Conservation (phyloP, 2,113 vertebrate genomes). For the Barnardius zonarius region DNA sequence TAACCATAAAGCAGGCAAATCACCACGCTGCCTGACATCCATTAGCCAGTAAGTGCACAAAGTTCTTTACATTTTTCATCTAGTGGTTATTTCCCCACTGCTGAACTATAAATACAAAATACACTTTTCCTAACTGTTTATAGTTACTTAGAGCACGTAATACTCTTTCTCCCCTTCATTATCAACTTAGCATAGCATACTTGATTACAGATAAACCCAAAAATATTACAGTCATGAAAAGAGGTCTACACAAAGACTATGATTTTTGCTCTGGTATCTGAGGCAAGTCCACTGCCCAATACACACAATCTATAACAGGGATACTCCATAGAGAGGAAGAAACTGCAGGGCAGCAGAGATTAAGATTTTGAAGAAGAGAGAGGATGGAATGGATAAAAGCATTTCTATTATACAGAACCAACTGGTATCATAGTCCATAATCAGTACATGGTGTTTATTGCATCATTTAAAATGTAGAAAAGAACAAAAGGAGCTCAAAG, state of each 20-base stretch:
- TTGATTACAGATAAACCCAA: background rate
- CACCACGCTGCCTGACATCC: conserved; percentile 32
- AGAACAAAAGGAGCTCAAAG: background rate
- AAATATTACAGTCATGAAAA: background rate
- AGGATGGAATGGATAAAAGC: background rate
- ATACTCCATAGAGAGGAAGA: background rate
- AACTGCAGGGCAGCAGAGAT: background rate
- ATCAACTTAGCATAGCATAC: background rate
- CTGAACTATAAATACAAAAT: conserved; percentile 46
- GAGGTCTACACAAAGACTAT: background rate
- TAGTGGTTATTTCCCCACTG: conserved; percentile 23
- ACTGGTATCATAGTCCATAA: background rate
- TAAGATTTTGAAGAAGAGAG: background rate
- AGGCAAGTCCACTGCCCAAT: background rate
- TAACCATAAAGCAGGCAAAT: conserved; percentile 61
- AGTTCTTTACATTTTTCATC: conserved; percentile 50
- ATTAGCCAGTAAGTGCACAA: conserved; percentile 59
- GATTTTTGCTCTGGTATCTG: background rate
- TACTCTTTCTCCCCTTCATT: background rate
- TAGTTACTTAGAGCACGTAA: background rate
- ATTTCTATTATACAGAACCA: background rate
- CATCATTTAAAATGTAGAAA: background rate
- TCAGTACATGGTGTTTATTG: background rate
- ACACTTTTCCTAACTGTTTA: conserved; percentile 38
- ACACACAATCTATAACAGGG: background rate